Conservation (phyloP, 2,888 invertebrate genomes). For the Seira ritae region DNA sequence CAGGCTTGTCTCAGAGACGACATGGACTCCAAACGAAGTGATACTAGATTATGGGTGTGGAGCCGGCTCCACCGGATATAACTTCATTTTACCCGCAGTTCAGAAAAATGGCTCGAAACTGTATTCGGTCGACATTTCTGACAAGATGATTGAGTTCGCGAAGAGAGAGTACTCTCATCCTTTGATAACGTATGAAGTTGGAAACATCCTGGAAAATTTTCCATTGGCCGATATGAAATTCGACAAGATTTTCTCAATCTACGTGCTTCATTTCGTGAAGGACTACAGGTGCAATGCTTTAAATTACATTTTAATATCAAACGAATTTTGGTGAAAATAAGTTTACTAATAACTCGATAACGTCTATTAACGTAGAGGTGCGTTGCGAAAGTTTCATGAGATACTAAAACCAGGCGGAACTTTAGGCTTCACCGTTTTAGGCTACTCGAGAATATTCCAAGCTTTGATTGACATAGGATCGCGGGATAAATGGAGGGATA, state of each 20-base stretch:
- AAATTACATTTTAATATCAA: not conserved
- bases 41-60: conserved; percentile 68
- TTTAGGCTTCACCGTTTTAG: conserved; percentile 58
- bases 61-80: conserved; percentile 59
- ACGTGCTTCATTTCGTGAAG: conserved; percentile 68
- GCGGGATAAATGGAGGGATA: conserved; percentile 43
- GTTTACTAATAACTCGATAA: not conserved
- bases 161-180: conserved; percentile 59
- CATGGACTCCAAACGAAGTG: conserved; percentile 49
- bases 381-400: conserved; percentile 50
- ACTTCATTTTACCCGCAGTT: conserved; percentile 56
- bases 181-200: conserved; percentile 51
- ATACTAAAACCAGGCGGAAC: conserved; percentile 50
- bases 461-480: conserved; percentile 38
- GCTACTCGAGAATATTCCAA: conserved; percentile 35
- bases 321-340: not conserved
- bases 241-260: conserved; percentile 67
- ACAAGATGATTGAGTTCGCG: conserved; percentile 62
- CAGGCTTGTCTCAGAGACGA: conserved; percentile 49
- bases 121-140: conserved; percentile 61
- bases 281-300: conserved; percentile 58
- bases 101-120: conserved; percentile 52
- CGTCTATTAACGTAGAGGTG: conserved; percentile 37
- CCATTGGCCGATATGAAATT: conserved; percentile 54
- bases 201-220: conserved; percentile 59